A percentile compares a stretch with the other conserved stretches of the same genome.
Conservation (phyloP, 2,888 invertebrate genomes). For the Miltochrista miniata region DNA sequence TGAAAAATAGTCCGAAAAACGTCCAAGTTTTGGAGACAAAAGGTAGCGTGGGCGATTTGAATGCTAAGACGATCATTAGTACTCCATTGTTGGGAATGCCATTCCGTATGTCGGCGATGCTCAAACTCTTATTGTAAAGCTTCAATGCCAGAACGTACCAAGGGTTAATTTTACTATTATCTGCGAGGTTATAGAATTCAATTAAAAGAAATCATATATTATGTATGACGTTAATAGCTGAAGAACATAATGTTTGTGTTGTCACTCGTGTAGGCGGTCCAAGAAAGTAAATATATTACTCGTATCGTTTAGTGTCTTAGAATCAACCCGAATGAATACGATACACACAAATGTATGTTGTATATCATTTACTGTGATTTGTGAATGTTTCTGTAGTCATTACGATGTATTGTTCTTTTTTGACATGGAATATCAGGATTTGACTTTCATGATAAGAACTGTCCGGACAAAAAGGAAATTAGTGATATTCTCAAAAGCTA, state of each 20-base stretch:
- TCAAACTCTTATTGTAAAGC: slow-evolving; percentile 54
- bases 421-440: background rate
- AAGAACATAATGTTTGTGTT: slow-evolving; percentile 14
- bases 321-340: background rate
- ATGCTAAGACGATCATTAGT: slow-evolving; percentile 81
- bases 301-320: background rate
- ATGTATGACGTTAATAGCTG: slow-evolving; percentile 18
- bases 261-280: slow-evolving; percentile 16
- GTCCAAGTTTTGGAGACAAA: slow-evolving; percentile 74
- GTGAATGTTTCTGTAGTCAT: background rate
- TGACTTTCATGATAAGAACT: background rate
- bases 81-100: slow-evolving; percentile 59
- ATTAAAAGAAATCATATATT: slow-evolving; percentile 33
- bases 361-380: background rate
- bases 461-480: background rate
- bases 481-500: too few species aligned
- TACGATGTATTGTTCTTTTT: background rate
- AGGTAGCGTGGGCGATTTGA: slow-evolving; percentile 76
- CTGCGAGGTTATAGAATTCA: slow-evolving; percentile 36
- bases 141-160: slow-evolving; percentile 23
- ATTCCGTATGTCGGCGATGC: slow-evolving; percentile 41
- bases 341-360: background rate
- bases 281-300: slow-evolving; percentile 11
- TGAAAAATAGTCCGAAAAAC: slow-evolving; percentile 78
- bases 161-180: slow-evolving; percentile 40